phyloP scores from a whole-genome alignment of 92 coral and sea anemone species.

The Bergia sp. region DNA sequence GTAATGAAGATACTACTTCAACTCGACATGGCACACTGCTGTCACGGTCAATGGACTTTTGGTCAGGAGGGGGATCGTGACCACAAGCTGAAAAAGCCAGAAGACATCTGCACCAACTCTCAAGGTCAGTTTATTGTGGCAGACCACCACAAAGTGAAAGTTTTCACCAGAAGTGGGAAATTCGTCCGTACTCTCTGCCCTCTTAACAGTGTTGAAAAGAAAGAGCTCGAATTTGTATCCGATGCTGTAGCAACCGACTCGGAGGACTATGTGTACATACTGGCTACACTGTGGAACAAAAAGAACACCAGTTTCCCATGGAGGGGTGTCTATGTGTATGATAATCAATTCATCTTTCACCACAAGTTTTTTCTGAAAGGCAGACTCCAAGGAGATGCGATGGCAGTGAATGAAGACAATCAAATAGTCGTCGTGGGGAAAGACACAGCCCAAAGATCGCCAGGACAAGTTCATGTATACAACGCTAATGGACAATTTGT shows the following conservation, averaged over 20 bases:
- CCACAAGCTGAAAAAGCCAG: background rate
- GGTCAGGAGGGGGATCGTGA: background rate
- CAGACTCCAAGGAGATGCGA: background rate
- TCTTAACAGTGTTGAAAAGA: background rate
- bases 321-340: background rate
- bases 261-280: background rate
- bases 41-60: background rate
- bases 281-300: background rate
- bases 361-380: background rate
- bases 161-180: slow-evolving; percentile 15
- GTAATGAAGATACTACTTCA: background rate
- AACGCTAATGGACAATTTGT: background rate
- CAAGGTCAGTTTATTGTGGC: slow-evolving; percentile 17
- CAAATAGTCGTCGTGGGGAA: background rate
- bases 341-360: background rate
- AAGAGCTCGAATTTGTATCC: background rate
- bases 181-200: background rate
- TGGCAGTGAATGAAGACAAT: background rate
- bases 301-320: background rate
- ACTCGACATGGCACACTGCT: background rate
- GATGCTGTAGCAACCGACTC: background rate
- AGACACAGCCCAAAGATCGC: background rate
- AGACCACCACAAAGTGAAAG: slow-evolving; percentile 24
- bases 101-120: slow-evolving; percentile 3
- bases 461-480: background rate